These are phyloP conservation scores for Polydrusus tereticollis DNA, from an alignment of 2,888 invertebrate species.

Conservation along the genomic window DNA sequence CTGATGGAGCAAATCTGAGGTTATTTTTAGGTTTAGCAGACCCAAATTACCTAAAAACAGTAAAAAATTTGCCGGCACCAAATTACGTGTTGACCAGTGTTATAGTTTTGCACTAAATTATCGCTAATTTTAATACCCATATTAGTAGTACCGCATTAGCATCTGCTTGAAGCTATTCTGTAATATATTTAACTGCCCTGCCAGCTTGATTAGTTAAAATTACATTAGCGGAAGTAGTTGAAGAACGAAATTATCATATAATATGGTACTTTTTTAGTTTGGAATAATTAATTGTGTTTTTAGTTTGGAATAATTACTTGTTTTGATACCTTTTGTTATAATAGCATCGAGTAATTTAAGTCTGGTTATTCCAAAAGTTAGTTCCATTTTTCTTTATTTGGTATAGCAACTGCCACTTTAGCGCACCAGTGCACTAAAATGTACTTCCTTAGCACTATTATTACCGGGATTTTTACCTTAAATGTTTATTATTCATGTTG, in stretches of 20 bases:
- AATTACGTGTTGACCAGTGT: too few relatives aligned
- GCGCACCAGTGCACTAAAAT: too few relatives aligned
- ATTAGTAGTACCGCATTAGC: neutral
- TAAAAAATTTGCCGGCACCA: too few relatives aligned
- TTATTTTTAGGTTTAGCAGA: too few relatives aligned
- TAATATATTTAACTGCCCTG: constrained; percentile 5
- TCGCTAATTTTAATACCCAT: neutral
- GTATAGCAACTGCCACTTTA: too few relatives aligned
- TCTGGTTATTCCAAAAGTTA: too few relatives aligned
- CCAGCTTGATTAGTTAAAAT: neutral
- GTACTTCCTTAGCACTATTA: too few relatives aligned
- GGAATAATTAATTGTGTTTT: neutral
- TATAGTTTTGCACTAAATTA: constrained; percentile 1
- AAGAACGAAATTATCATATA: neutral
- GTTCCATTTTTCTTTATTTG: too few relatives aligned
- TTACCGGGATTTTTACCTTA: too few relatives aligned
- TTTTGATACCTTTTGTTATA: neutral
- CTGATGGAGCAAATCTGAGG: too few relatives aligned
- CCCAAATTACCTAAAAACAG: too few relatives aligned
- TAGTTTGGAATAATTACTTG: neutral
- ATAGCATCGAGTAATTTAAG: neutral
- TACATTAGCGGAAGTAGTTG: neutral
- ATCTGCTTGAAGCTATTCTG: neutral
- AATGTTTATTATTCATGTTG: too few relatives aligned
- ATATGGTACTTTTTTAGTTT: neutral